These are phyloP conservation scores for Hecatera dysodea DNA, from an alignment of 2,888 invertebrate species.

Conservation along the genomic window DNA sequence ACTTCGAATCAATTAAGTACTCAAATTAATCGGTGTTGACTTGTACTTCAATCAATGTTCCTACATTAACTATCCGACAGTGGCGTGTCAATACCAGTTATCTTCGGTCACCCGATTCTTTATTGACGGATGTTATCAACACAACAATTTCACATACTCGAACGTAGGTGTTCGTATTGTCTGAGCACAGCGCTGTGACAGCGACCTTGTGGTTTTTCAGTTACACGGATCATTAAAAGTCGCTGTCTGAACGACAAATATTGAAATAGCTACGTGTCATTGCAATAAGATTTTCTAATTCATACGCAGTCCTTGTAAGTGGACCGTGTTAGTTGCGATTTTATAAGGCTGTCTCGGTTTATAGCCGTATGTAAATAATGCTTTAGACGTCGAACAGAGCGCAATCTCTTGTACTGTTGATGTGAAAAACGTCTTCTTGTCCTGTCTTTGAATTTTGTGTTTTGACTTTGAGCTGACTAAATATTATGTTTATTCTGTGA, in stretches of 20 bases:
- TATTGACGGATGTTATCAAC: constrained; percentile 50
- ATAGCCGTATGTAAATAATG: constrained; percentile 25
- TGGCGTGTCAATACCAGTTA: constrained; percentile 45
- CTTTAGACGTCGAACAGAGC: constrained; percentile 10
- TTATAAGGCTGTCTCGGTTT: not conserved
- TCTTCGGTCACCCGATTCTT: constrained; percentile 56
- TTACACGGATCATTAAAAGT: constrained; percentile 55
- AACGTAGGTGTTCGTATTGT: constrained; percentile 1
- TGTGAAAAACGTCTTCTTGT: constrained; percentile 21
- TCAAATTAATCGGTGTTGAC: constrained; percentile 62
- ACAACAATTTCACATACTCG: constrained; percentile 33
- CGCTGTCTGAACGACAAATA: constrained; percentile 38
- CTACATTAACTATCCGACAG: constrained; percentile 49
- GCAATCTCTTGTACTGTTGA: constrained; percentile 15
- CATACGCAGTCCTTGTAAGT: constrained; percentile 9
- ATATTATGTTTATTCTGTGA: constrained; percentile 43
- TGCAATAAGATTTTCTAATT: constrained; percentile 48
- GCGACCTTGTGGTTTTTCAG: constrained; percentile 61
- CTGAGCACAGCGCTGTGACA: not conserved
- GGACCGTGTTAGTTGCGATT: constrained; percentile 13
- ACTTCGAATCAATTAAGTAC: constrained; percentile 26
- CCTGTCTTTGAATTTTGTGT: constrained; percentile 36
- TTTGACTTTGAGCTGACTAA: constrained; percentile 45
- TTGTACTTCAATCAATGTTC: constrained; percentile 69
- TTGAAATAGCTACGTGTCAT: constrained; percentile 43